Conservation (phyloP, 2,113 vertebrate species). For the Erythrolamprus reginae region DNA sequence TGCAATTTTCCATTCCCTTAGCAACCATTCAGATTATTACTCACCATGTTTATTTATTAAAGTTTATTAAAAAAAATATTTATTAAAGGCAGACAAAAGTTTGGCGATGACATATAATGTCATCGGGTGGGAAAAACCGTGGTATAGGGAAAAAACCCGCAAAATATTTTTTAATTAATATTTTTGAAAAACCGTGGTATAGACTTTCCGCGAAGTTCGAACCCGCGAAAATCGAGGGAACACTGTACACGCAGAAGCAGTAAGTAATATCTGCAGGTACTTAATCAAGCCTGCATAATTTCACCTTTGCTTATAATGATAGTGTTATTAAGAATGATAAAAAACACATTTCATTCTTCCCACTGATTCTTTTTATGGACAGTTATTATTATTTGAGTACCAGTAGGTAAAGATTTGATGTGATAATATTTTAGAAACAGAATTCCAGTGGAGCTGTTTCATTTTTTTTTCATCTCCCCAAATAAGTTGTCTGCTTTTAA, state of each 20-base stretch:
- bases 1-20: too few relatives aligned
- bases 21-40: too few relatives aligned
- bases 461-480: neutral
- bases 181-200: too few relatives aligned
- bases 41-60: too few relatives aligned
- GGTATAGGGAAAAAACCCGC: too few relatives aligned
- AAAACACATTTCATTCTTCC: neutral
- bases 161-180: too few relatives aligned
- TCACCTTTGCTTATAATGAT: neutral
- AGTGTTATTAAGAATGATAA: neutral
- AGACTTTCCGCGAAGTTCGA: too few relatives aligned
- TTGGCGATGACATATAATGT: too few relatives aligned
- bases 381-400: neutral
- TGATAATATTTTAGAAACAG: neutral
- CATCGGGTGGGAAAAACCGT: too few relatives aligned
- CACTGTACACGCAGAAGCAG: neutral
- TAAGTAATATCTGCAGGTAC: neutral
- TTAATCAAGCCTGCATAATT: neutral
- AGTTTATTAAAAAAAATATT: too few relatives aligned
- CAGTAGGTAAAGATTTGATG: neutral
- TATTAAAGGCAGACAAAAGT: too few relatives aligned
- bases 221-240: too few relatives aligned
- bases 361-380: neutral
- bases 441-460: neutral
- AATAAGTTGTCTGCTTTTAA: conserved; percentile 8